phyloP scores from a whole-genome alignment of 2,888 invertebrate genomes.

The Aphidius colemani region DNA sequence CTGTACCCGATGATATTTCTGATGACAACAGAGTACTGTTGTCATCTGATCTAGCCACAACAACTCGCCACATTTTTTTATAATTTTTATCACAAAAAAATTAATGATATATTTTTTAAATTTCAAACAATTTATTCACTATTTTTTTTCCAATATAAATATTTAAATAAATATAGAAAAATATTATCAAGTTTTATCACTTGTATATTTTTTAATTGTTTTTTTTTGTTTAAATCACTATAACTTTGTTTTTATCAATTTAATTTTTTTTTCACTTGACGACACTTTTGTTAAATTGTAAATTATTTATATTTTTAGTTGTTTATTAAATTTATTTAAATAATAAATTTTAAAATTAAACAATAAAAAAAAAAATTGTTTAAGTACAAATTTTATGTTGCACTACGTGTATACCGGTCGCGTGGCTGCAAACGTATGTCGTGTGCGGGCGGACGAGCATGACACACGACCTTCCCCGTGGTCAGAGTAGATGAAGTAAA shows the following conservation, averaged over 20 bases:
- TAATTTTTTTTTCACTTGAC: no score
- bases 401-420: slow-evolving; percentile 56
- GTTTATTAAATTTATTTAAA: background rate
- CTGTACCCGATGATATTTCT: slow-evolving; percentile 48
- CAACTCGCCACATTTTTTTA: slow-evolving; percentile 55
- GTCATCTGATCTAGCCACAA: slow-evolving; percentile 56
- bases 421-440: slow-evolving; percentile 61
- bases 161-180: background rate
- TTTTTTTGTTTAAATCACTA: background rate
- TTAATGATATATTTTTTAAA: no score
- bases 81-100: background rate
- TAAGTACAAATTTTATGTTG: slow-evolving; percentile 17
- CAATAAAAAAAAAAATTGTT: slow-evolving; percentile 1
- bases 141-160: background rate
- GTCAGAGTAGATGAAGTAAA: slow-evolving; percentile 22
- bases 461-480: slow-evolving; percentile 54
- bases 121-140: no score
- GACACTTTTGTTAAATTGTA: no score
- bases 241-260: no score
- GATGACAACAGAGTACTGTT: slow-evolving; percentile 55
- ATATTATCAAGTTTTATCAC: background rate
- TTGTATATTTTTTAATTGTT: background rate
- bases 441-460: slow-evolving; percentile 57
- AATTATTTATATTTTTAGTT: no score
- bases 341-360: background rate